These are phyloP conservation scores for Phalacrocorax carbo DNA, from an alignment of 2,113 vertebrate genomes.

Conservation along the genomic window DNA sequence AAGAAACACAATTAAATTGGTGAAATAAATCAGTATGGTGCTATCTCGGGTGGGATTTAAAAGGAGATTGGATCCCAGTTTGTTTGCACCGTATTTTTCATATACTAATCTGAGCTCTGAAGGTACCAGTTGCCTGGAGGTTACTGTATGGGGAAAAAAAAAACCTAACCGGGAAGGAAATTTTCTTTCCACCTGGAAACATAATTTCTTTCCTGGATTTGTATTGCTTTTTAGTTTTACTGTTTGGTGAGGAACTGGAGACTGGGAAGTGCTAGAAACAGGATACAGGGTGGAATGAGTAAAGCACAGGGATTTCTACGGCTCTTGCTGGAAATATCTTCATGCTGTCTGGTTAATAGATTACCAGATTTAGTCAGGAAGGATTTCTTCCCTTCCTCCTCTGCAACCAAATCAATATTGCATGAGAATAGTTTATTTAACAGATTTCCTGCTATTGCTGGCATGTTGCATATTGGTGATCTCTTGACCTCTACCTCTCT, in stretches of 20 bases:
- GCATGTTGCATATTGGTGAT: background rate
- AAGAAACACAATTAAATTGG: background rate
- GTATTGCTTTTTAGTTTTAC: background rate
- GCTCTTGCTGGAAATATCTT: constrained; percentile 15
- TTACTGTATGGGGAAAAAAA: background rate
- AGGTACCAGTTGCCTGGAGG: background rate
- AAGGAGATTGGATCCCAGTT: background rate
- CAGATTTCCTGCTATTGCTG: background rate
- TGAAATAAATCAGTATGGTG: background rate
- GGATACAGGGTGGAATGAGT: background rate
- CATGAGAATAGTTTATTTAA: background rate
- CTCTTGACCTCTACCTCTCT: background rate
- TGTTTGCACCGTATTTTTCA: background rate
- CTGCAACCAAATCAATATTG: background rate
- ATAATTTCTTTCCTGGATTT: constrained; percentile 4
- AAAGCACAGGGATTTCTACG: background rate
- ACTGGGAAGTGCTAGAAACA: background rate
- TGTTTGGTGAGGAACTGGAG: background rate
- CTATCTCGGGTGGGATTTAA: background rate
- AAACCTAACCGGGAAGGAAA: background rate
- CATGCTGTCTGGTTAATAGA: background rate
- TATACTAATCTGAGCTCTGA: background rate
- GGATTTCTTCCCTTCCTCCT: background rate
- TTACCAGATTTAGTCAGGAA: background rate
- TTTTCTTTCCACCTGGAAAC: background rate